Percentiles rank a stretch among this genome's conserved stretches.
phyloP scores from a whole-genome alignment of 2,888 invertebrate genomes.

The Rhamphomyia laevipes region DNA sequence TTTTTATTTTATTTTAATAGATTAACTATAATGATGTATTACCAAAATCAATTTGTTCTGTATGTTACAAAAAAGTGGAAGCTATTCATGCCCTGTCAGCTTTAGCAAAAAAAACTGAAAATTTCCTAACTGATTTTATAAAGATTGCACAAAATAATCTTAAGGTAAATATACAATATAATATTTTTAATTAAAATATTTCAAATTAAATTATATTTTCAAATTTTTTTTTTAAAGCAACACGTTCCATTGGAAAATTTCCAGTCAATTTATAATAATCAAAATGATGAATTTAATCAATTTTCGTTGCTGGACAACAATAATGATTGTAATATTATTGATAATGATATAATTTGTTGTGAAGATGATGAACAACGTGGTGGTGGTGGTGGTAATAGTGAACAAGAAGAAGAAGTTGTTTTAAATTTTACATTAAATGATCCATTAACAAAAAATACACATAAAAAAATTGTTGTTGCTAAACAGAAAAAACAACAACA shows the following conservation, averaged over 20 bases:
- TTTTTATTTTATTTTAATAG: conserved; percentile 3
- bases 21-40: conserved; percentile 8
- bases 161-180: conserved; percentile 1
- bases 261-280: conserved; percentile 6
- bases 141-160: conserved; percentile 7
- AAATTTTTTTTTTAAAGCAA: conserved; percentile 2
- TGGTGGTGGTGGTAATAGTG: no score
- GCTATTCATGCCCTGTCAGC: conserved; percentile 7
- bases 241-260: neutral
- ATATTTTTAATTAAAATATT: neutral
- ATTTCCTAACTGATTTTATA: conserved; percentile 10
- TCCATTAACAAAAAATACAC: conserved; percentile 22
- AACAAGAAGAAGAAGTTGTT: conserved; percentile 18
- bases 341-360: neutral
- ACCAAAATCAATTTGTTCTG: conserved; percentile 11
- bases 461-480: conserved; percentile 18
- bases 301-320: neutral
- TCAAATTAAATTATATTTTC: neutral
- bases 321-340: neutral
- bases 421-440: conserved; percentile 22
- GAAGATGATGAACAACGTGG: neutral
- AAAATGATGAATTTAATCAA: conserved; percentile 10
- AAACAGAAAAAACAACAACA: conserved; percentile 10
- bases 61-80: conserved; percentile 11
- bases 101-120: conserved; percentile 12